Percentiles rank a stretch among this genome's conserved stretches.
Evolutionary conservation across 2,797 vertebrate genomes (phyloP).

Genomic region (Enteromius thamalakanensis): DNA sequence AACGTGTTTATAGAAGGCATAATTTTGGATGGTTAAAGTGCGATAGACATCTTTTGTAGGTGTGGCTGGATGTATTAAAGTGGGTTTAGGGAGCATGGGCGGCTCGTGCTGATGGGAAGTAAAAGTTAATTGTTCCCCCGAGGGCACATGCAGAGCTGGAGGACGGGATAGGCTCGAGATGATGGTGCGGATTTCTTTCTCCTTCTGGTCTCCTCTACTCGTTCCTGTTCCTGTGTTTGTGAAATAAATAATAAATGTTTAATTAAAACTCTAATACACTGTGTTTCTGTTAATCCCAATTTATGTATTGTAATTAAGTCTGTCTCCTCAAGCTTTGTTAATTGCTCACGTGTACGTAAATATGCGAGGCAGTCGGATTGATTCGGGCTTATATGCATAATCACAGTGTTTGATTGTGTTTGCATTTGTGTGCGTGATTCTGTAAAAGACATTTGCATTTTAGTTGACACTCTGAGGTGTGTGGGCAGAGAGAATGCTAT

Average conservation of each 20-base stretch:
- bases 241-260: conserved; percentile 68
- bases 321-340: conserved; percentile 63
- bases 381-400: conserved; percentile 52
- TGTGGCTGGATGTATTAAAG: conserved; percentile 64
- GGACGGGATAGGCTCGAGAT: conserved; percentile 72
- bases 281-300: conserved; percentile 71
- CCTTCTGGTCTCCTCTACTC: conserved; percentile 38
- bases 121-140: conserved; percentile 83
- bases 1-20: conserved; percentile 34
- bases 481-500: conserved; percentile 35
- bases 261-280: conserved; percentile 67
- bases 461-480: conserved; percentile 21
- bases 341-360: conserved; percentile 64
- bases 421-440: neutral
- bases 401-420: conserved; percentile 50
- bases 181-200: conserved; percentile 71
- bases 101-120: conserved; percentile 76
- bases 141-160: conserved; percentile 72
- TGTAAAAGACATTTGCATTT: conserved; percentile 29
- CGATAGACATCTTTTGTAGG: conserved; percentile 48
- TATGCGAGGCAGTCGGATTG: conserved; percentile 50
- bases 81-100: conserved; percentile 47
- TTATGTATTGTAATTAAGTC: conserved; percentile 73
- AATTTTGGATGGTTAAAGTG: conserved; percentile 44
- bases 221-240: conserved; percentile 53